phyloP scores from a whole-genome alignment of 2,797 vertebrate species.

The Scomberomorus guttatus region DNA sequence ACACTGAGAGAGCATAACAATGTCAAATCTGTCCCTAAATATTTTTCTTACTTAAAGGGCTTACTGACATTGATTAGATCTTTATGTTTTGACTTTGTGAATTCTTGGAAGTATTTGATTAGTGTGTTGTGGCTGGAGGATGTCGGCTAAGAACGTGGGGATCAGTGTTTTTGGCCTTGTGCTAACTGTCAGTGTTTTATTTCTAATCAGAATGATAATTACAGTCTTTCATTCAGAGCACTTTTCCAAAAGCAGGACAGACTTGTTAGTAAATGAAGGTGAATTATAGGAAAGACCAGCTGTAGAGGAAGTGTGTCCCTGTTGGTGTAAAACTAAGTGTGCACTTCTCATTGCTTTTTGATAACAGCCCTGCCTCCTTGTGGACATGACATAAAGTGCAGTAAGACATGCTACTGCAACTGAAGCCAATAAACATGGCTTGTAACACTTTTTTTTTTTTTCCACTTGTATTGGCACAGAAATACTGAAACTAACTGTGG shows the following conservation, averaged over 20 bases:
- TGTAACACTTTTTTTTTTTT: neutral
- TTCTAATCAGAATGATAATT: neutral
- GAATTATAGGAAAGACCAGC: constrained; percentile 35
- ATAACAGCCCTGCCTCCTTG: constrained; percentile 55
- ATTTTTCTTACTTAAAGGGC: constrained; percentile 31
- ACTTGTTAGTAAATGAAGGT: constrained; percentile 24
- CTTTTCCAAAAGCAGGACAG: constrained; percentile 1
- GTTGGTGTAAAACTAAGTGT: constrained; percentile 9
- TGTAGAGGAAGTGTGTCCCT: constrained; percentile 48
- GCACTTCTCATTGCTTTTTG: constrained; percentile 31
- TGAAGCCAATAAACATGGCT: neutral
- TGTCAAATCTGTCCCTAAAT: constrained; percentile 8
- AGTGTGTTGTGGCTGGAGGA: neutral
- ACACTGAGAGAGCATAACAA: neutral
- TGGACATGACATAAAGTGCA: constrained; percentile 38
- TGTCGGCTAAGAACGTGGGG: constrained; percentile 2
- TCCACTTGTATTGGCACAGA: neutral
- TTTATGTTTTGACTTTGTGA: constrained; percentile 55
- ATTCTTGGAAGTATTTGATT: constrained; percentile 35
- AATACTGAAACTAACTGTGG: neutral
- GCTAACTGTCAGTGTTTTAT: constrained; percentile 1
- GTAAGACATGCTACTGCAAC: neutral
- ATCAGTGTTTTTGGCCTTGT: constrained; percentile 26
- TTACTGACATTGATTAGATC: constrained; percentile 43
- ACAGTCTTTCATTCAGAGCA: neutral